phyloP scores from a whole-genome alignment of 2,888 invertebrate species.

The Drosophila subsilvestris region DNA sequence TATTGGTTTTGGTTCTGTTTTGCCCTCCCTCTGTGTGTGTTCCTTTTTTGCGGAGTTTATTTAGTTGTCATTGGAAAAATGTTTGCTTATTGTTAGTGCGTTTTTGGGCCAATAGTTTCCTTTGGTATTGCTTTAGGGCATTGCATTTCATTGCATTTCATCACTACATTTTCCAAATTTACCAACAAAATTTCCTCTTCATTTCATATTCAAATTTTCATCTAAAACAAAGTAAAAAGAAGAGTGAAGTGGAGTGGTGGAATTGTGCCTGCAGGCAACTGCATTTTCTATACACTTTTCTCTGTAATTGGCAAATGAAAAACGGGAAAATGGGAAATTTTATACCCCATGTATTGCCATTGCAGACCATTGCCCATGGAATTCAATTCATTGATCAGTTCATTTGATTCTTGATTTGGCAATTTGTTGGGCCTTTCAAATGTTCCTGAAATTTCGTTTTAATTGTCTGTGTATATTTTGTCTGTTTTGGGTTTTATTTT shows the following conservation, averaged over 20 bases:
- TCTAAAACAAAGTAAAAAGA: slow-evolving; percentile 1
- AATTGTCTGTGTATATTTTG: slow-evolving; percentile 32
- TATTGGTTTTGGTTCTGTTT: slow-evolving; percentile 31
- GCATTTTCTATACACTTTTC: slow-evolving; percentile 26
- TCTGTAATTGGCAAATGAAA: slow-evolving; percentile 56
- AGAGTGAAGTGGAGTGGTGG: too few species aligned
- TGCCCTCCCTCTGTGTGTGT: slow-evolving; percentile 3
- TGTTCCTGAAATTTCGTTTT: slow-evolving; percentile 29
- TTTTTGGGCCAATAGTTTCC: slow-evolving; percentile 31
- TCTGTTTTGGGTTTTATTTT: slow-evolving; percentile 29
- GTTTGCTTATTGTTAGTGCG: slow-evolving; percentile 64
- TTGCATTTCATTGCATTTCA: slow-evolving; percentile 30
- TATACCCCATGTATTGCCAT: slow-evolving; percentile 2
- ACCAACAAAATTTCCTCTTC: slow-evolving; percentile 32
- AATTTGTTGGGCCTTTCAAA: slow-evolving; percentile 42
- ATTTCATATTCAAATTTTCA: slow-evolving; percentile 63
- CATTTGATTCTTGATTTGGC: slow-evolving; percentile 60
- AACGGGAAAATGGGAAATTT: slow-evolving; percentile 53
- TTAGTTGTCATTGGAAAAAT: slow-evolving; percentile 71
- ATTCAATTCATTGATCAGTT: slow-evolving; percentile 65
- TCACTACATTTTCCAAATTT: slow-evolving; percentile 41
- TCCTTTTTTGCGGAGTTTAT: slow-evolving; percentile 57
- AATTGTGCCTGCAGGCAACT: slow-evolving; percentile 21
- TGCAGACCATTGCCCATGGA: slow-evolving; percentile 35
- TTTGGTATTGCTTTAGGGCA: slow-evolving; percentile 19